Conservation (phyloP, 2,888 invertebrate species). For the Euplagia quadripunctaria region DNA sequence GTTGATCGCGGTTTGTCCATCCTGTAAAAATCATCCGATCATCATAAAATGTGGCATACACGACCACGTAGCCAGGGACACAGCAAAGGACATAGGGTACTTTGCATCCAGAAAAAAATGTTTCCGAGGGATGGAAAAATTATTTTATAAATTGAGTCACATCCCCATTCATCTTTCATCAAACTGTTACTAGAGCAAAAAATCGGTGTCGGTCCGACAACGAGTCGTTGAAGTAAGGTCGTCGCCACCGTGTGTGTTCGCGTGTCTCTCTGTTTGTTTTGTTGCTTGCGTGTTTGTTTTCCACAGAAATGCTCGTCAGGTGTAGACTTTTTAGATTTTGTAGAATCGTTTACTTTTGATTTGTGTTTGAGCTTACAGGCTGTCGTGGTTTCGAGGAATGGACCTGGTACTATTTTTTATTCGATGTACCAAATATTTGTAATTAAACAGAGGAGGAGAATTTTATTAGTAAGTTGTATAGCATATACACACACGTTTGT, state of each 20-base stretch:
- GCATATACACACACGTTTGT: too few relatives aligned
- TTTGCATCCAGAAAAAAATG: too few relatives aligned
- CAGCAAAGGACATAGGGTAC: too few relatives aligned
- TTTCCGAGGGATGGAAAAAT: too few relatives aligned
- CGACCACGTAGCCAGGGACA: too few relatives aligned
- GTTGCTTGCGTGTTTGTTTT: conserved; percentile 47
- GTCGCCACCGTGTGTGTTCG: conserved; percentile 54
- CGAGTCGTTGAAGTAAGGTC: conserved; percentile 76
- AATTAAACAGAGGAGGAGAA: background rate
- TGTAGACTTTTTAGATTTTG: conserved; percentile 28
- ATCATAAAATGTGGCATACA: too few relatives aligned
- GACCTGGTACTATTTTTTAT: background rate
- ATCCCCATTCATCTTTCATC: conserved; percentile 59
- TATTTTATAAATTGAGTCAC: conserved; percentile 25
- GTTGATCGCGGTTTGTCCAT: too few relatives aligned
- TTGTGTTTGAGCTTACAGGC: conserved; percentile 23
- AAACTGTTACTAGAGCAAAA: conserved; percentile 55
- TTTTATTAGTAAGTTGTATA: background rate
- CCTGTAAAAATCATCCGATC: too few relatives aligned
- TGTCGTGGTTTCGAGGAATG: conserved; percentile 16
- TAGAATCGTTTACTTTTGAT: conserved; percentile 18
- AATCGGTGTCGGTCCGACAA: conserved; percentile 69
- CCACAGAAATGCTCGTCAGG: conserved; percentile 49
- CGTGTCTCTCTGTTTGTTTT: conserved; percentile 55
- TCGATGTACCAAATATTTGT: background rate